A percentile compares a stretch with the other conserved stretches of the same genome.
These are phyloP conservation scores for Cephus pulcher DNA, from an alignment of 2,888 invertebrate species.

Conservation along the genomic window DNA sequence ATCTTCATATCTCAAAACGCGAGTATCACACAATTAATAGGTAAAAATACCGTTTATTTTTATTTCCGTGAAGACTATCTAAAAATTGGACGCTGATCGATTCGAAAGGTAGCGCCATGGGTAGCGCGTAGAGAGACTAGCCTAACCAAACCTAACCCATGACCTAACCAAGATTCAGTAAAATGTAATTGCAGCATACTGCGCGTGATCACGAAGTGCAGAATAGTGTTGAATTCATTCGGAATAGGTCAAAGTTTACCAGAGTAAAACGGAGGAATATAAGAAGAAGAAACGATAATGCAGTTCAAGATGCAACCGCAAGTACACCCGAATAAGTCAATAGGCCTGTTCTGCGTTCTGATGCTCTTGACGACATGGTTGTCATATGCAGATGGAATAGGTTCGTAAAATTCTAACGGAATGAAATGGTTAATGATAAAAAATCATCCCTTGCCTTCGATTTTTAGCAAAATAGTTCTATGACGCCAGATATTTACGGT, in stretches of 20 bases:
- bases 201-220: neutral
- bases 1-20: neutral
- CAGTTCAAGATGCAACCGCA: neutral
- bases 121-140: neutral
- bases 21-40: neutral
- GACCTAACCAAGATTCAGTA: neutral
- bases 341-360: conserved; percentile 24
- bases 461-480: neutral
- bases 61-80: neutral
- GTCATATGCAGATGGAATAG: conserved; percentile 28
- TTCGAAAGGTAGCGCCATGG: neutral
- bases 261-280: neutral
- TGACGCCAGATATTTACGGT: neutral
- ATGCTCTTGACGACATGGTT: conserved; percentile 26
- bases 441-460: conserved; percentile 5
- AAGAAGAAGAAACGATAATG: neutral
- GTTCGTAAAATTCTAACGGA: conserved; percentile 29
- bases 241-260: neutral
- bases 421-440: conserved; percentile 9
- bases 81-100: neutral
- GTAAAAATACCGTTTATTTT: neutral
- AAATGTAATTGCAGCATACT: neutral
- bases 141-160: neutral
- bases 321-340: conserved; percentile 10
- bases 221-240: neutral